Percentiles rank a stretch among this genome's conserved stretches.
Conservation (phyloP, 2,113 vertebrate species). For the Typhlomys cinereus region DNA sequence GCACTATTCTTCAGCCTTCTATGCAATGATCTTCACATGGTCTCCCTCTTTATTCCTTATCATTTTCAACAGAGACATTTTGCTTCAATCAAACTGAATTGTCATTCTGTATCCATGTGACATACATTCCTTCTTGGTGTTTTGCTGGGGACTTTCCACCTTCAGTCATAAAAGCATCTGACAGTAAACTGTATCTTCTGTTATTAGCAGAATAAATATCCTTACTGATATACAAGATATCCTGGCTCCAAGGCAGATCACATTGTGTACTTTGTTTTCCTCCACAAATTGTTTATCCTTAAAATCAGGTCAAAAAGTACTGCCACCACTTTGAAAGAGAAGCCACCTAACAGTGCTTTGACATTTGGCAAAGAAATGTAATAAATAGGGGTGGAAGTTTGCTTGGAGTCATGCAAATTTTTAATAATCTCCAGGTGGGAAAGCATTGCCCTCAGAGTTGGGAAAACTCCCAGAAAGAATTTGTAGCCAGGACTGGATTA, state of each 20-base stretch:
- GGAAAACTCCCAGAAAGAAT: slow-evolving; percentile 32
- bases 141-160: slow-evolving; percentile 2
- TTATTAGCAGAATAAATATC: not conserved
- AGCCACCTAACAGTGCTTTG: not conserved
- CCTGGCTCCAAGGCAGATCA: not conserved
- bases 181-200: not conserved
- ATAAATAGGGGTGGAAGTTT: not conserved
- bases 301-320: slow-evolving; percentile 41
- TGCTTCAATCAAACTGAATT: not conserved
- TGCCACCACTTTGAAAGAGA: slow-evolving; percentile 23
- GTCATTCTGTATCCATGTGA: not conserved
- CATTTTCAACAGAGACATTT: not conserved
- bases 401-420: not conserved
- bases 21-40: not conserved
- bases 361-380: slow-evolving; percentile 36
- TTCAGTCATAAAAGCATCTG: not conserved
- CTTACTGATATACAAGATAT: slow-evolving; percentile 4
- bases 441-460: slow-evolving; percentile 10
- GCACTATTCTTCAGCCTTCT: not conserved
- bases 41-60: not conserved
- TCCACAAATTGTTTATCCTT: slow-evolving; percentile 37
- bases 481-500: not conserved
- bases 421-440: slow-evolving; percentile 37
- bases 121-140: not conserved
- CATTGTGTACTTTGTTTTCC: slow-evolving; percentile 36